Percentiles rank a stretch among this genome's conserved stretches.
phyloP scores from a whole-genome alignment of 2,888 invertebrate species.

The Andrena flavipes region DNA sequence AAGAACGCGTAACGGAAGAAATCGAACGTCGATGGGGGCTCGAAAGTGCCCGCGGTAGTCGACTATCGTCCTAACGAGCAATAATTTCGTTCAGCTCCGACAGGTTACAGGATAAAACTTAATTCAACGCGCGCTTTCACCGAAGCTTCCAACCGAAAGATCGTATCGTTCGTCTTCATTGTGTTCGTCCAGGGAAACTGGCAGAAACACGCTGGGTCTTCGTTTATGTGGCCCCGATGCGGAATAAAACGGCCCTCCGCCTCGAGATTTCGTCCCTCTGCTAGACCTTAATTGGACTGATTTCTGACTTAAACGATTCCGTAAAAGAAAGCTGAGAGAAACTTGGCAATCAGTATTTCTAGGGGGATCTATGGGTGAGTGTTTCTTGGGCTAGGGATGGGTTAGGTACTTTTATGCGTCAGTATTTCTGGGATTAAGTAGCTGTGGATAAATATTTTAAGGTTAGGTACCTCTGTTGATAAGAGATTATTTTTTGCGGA shows the following conservation, averaged over 20 bases:
- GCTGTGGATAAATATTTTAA: too few species aligned
- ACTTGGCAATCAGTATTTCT: neutral
- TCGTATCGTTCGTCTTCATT: slow-evolving; percentile 35
- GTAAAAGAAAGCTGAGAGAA: neutral
- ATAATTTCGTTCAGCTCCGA: slow-evolving; percentile 57
- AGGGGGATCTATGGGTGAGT: too few species aligned
- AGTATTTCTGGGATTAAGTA: too few species aligned
- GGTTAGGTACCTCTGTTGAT: too few species aligned
- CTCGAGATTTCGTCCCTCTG: neutral
- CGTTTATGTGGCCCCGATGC: slow-evolving; percentile 15
- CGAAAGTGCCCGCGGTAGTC: slow-evolving; percentile 33
- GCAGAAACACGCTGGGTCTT: slow-evolving; percentile 13
- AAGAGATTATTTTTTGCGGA: too few species aligned
- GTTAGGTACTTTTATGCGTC: too few species aligned
- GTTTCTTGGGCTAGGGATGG: too few species aligned
- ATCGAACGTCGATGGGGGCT: slow-evolving; percentile 14
- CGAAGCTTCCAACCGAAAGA: slow-evolving; percentile 43
- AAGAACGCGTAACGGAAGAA: slow-evolving; percentile 16
- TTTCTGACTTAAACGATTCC: slow-evolving; percentile 17
- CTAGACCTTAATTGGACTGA: neutral
- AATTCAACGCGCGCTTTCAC: slow-evolving; percentile 62
- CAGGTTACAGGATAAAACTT: slow-evolving; percentile 54
- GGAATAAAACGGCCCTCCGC: neutral
- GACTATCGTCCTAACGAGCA: slow-evolving; percentile 54
- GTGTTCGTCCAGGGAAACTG: slow-evolving; percentile 32